These are phyloP conservation scores for Plusia festucae DNA, from an alignment of 2,888 invertebrate genomes.

Conservation along the genomic window DNA sequence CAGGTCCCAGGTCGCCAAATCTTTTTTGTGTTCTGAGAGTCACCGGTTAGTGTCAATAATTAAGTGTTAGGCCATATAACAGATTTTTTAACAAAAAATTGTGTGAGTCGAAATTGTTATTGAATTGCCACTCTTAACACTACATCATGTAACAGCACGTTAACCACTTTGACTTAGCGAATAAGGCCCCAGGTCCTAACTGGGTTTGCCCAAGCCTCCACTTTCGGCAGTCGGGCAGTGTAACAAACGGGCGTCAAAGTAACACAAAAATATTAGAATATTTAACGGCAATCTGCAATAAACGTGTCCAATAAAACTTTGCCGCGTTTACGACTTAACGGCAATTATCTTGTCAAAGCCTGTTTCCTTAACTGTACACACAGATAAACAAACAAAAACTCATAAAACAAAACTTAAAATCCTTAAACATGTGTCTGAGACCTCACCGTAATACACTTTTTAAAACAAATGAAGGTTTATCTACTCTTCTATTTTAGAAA, in stretches of 20 bases:
- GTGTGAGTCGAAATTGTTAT: too few species aligned
- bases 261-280: slow-evolving; percentile 54
- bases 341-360: slow-evolving; percentile 54
- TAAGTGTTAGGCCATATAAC: too few species aligned
- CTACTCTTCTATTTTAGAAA: slow-evolving; percentile 30
- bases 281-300: slow-evolving; percentile 59
- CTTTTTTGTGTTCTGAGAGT: too few species aligned
- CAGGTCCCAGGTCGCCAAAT: too few species aligned
- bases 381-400: slow-evolving; percentile 53
- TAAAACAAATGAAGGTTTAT: slow-evolving; percentile 25
- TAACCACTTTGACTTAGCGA: too few species aligned
- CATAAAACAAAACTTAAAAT: slow-evolving; percentile 37
- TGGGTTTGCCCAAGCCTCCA: too few species aligned
- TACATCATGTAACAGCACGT: too few species aligned
- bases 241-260: slow-evolving; percentile 12
- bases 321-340: slow-evolving; percentile 54
- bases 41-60: too few species aligned
- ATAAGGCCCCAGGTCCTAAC: too few species aligned
- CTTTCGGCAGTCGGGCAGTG: background rate
- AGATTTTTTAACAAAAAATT: too few species aligned
- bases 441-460: slow-evolving; percentile 26
- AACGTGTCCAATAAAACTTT: slow-evolving; percentile 53
- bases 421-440: slow-evolving; percentile 27
- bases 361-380: slow-evolving; percentile 57
- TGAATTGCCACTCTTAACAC: too few species aligned